Base-by-base conservation (phyloP, 2,888 invertebrate genomes). In the Neoscelio sp. region DNA sequence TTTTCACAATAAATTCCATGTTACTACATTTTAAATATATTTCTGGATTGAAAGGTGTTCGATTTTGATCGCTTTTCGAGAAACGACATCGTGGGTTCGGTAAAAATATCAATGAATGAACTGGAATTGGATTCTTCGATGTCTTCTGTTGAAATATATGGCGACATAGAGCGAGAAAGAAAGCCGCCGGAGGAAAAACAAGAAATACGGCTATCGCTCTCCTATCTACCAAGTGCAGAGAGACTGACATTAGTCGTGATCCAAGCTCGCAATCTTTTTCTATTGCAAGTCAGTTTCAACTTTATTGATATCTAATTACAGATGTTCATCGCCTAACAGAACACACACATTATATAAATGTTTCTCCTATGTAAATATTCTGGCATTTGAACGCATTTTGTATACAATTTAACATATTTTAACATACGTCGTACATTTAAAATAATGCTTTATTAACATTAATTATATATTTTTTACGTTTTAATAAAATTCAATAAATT, bases 181-280 rank as follows among this genome's bases (percentile, higher is more conserved):
- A 95, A 96, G 85, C 96, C 96, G 0, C 95, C 95, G 1, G 96
- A 96, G 86, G 96, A 96, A 88, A 91, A 95, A 71, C 96, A 96
- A 62, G 97, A 98, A 88, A 91, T 98, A 20, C 91, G 97, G 80
- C 92, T 97, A 58, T 97, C 97, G 0, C 91, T 97, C 20, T 97
- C 96, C 78, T 98, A 97, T 90, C 91, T 98, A 82, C 97, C 97
- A 8, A 97, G 96, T 65, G 97, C 97, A 1, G 97, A 97, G 89
- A 92, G 97, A 58, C 92, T 97, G 13, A 97, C 97, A 0, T 94
- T 97, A 3, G 95, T 95, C 1, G 93, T 97, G 15, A 92, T 96
- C 89, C 96, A 97, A 90, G 97, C 97, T 2, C 93, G 96, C 84
- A 97, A 97, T 89, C 92, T 98, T 62, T 93, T 96, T 85, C 93